Base-by-base conservation (phyloP, 2,113 vertebrate species). In the Mastomys coucha region DNA sequence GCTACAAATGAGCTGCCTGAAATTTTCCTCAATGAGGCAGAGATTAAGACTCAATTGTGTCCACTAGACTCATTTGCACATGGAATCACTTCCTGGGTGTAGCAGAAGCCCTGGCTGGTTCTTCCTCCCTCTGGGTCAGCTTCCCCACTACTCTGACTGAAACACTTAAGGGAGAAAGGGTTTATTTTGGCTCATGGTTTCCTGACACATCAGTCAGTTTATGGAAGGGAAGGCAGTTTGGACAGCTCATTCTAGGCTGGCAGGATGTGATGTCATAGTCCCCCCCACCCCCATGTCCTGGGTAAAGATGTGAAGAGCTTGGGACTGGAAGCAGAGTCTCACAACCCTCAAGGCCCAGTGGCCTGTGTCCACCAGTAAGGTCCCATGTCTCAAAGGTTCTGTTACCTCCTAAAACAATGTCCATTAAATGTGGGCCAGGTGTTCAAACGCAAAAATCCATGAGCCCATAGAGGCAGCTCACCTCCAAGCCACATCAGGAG, bases 1-100 rank as follows among this genome's bases (percentile, higher is more conserved):
- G 67, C 56, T 82, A 69, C 28, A 96, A 91, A 96, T 91, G 91
- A 97, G 88, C 36, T 75, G 53, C 39, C 93, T 91, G 80, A 73
- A 56, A 72, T 91, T 89, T 96, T 94, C 94, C 85, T 96, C 72
- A 94, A 33, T 72, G 60, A 90, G 8, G 22, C 80, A 78, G 85
- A 84, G 88, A 88, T 93, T 85, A 93, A 90, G 45, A 78, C 81
- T 80, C 75, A 75, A n/a, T 80, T 95, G 45, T 93, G 42, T 72
- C 80, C 95, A 80, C 78, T 82, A 89, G 92, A 69, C 58, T 65
- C 80, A 77, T 93, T 88, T 95, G 19, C 53, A 82, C 70, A 60
- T 69, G 42, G 75, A 91, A 80, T 93, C 75, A 95, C 63, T 82
- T 9, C 22, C 19, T 7, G 56, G 53, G 42, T n/a, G 36, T 16